Evolutionary conservation across 2,113 vertebrate genomes (phyloP), one percentile per base, ranked within the genome.

Genomic region (Macrotus californicus): DNA sequence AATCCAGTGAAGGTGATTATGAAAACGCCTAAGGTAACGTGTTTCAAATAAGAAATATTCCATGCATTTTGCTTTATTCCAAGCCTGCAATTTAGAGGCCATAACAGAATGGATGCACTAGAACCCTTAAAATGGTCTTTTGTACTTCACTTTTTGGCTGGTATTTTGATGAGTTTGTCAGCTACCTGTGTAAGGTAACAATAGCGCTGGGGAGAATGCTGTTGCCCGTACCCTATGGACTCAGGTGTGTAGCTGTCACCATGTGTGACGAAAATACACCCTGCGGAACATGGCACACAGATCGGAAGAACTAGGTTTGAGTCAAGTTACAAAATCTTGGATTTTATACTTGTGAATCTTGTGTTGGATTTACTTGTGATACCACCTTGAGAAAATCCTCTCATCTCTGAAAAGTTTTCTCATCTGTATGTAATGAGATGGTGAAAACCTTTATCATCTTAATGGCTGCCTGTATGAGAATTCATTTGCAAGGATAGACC

Each of bases 341-440:
- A 61, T 77, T 89, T 66, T 77, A 8, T n/a, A 19, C 70, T 88
- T 43, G 48, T 12, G 77, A 52, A 43, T 34, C 5, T 29, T 79
- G 41, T 72, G 31, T 43, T 21, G 36, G 11, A 21, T 61, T 3
- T 54, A 48, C 67, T 66, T 75, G 11, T 64, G 67, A 43, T 36
- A 75, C 43, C 54, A 82, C 22, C 77, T 54, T 73, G 36, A 93
- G 77, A 89, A 66, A 89, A 94, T 64, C 1, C 77, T 84, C n/a
- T 70, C 10, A 36, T 72, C 85, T 76, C 59, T 89, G 79, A 83
- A 77, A 79, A 41, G 26, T 88, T 89, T 77, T 80, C 14, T 83
- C 69, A 69, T 89, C 41, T 69, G 29, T 77, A 52, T 76, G 13
- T 26, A 70, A 83, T 22, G 48, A 36, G 41, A 89, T 70, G 29